phyloP scores from a whole-genome alignment of 2,888 invertebrate species.

The Cordilura impudica region DNA sequence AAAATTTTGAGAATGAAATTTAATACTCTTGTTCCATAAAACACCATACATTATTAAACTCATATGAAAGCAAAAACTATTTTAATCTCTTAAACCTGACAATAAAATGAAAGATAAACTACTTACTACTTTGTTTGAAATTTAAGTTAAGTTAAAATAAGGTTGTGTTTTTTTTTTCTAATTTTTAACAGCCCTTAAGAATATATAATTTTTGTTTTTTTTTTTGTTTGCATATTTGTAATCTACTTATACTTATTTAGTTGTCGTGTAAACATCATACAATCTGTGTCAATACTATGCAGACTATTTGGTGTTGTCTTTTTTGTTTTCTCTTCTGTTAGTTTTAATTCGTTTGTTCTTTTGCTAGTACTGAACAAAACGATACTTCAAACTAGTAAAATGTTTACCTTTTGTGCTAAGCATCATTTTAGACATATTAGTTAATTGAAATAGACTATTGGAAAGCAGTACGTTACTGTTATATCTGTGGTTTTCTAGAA shows the following conservation, averaged over 20 bases:
- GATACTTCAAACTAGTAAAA: neutral
- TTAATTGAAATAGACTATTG: neutral
- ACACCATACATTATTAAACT: neutral
- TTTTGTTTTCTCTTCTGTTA: neutral
- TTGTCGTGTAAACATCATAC: slow-evolving; percentile 25
- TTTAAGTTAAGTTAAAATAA: neutral
- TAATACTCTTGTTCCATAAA: neutral
- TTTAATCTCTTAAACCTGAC: neutral
- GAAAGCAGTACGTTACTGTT: neutral
- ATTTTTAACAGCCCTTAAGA: slow-evolving; percentile 12
- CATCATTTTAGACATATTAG: neutral
- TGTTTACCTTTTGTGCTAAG: slow-evolving; percentile 8
- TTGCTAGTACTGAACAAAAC: neutral
- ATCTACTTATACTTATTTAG: slow-evolving; percentile 30
- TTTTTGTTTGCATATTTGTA: slow-evolving; percentile 40
- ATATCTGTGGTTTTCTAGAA: no score
- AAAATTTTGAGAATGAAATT: neutral
- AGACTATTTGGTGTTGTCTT: slow-evolving; percentile 6
- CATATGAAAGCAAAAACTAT: neutral
- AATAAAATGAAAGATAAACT: neutral
- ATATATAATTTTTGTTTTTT: slow-evolving; percentile 10
- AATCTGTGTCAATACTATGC: slow-evolving; percentile 49
- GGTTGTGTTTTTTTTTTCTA: neutral
- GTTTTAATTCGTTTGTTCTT: neutral
- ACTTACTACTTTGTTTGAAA: neutral